Evolutionary conservation across 2,888 invertebrate genomes (phyloP).

Genomic region (Drosophila demipolita): DNA sequence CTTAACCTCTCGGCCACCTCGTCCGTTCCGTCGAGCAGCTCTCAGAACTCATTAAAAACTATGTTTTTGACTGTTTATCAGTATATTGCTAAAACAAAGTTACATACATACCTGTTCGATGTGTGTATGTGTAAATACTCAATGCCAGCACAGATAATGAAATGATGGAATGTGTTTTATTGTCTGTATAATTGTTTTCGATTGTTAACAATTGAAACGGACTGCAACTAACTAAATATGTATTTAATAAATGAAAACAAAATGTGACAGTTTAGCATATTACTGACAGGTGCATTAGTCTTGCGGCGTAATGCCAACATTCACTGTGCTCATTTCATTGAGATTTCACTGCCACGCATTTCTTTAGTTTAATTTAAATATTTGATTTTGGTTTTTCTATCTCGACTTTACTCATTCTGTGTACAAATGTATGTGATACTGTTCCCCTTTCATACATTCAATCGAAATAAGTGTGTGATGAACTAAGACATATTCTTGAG

Average conservation of each 20-base stretch:
- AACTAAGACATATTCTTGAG: not conserved
- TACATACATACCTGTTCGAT: not conserved
- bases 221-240: not conserved
- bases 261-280: not conserved
- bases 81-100: not conserved
- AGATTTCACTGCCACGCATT: slow-evolving; percentile 42
- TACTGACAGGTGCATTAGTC: not conserved
- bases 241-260: not conserved
- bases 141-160: slow-evolving; percentile 14
- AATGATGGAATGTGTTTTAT: not conserved
- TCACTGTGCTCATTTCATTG: slow-evolving; percentile 28
- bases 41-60: slow-evolving; percentile 7
- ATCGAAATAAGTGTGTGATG: not conserved
- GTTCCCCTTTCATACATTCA: slow-evolving; percentile 8
- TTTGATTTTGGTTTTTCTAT: slow-evolving; percentile 17
- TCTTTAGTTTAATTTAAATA: slow-evolving; percentile 43
- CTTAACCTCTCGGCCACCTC: slow-evolving; percentile 95
- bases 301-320: slow-evolving; percentile 14
- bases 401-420: not conserved
- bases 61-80: slow-evolving; percentile 31
- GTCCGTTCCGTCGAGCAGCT: slow-evolving; percentile 79
- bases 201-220: not conserved
- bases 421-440: not conserved
- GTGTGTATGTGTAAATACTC: not conserved
- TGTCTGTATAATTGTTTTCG: not conserved